Evolutionary conservation across 2,888 invertebrate genomes (phyloP).

Genomic region (Entomobrya multifasciata): DNA sequence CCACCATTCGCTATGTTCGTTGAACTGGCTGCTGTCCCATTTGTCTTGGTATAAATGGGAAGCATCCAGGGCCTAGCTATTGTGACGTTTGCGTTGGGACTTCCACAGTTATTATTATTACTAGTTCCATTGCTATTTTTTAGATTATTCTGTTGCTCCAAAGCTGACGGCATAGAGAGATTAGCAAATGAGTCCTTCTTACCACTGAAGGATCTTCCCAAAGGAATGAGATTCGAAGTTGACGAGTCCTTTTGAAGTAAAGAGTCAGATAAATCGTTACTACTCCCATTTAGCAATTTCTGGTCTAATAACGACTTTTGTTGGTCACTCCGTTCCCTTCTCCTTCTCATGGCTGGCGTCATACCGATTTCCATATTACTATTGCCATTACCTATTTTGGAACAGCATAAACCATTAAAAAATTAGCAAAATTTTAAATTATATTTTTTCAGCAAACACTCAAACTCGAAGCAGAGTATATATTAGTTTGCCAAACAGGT

Average conservation of each 20-base stretch:
- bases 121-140: constrained; percentile 71
- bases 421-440: too few relatives aligned
- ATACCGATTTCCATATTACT: constrained; percentile 86
- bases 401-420: not conserved
- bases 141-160: constrained; percentile 75
- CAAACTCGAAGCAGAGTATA: not conserved
- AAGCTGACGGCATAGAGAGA: constrained; percentile 51
- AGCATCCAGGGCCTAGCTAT: constrained; percentile 79
- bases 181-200: constrained; percentile 72
- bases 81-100: constrained; percentile 68
- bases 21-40: constrained; percentile 73
- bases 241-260: constrained; percentile 70
- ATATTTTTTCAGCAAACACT: too few relatives aligned
- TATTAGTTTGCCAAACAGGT: constrained; percentile 12
- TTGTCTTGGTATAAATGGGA: constrained; percentile 76
- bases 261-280: constrained; percentile 68
- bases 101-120: constrained; percentile 60
- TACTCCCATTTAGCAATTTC: constrained; percentile 82
- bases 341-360: constrained; percentile 89
- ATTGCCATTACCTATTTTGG: too few relatives aligned
- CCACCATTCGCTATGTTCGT: constrained; percentile 73
- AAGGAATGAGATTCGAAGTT: constrained; percentile 76
- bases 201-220: constrained; percentile 75
- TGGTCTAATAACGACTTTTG: constrained; percentile 92
- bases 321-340: constrained; percentile 91